A percentile compares a stretch with the other conserved stretches of the same genome.
Evolutionary conservation across 2,797 vertebrate species (phyloP).

Genomic region (Cuculus canorus): DNA sequence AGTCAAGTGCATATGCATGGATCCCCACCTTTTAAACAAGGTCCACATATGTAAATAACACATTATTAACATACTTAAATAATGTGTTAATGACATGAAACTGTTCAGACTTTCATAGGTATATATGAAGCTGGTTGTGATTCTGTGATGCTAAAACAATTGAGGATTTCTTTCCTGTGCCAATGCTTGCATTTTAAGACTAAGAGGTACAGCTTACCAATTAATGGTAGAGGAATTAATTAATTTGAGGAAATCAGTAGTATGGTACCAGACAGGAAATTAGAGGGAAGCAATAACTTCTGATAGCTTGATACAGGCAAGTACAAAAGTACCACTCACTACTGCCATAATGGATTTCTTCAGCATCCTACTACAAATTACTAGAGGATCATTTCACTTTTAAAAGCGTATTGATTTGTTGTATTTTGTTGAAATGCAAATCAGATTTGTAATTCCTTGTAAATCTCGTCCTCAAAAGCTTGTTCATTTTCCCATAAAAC

Average conservation of each 20-base stretch:
- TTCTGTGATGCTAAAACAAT: not conserved
- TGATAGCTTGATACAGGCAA: not conserved
- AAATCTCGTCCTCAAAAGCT: not conserved
- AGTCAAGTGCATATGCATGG: not conserved
- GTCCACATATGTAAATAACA: not conserved
- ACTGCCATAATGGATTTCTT: not conserved
- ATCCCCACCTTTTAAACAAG: not conserved
- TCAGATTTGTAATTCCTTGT: not conserved
- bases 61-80: not conserved
- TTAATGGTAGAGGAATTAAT: not conserved
- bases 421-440: slow-evolving; percentile 26
- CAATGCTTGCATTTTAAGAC: not conserved
- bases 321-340: not conserved
- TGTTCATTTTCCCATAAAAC: not conserved
- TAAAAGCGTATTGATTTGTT: slow-evolving; percentile 30
- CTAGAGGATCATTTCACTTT: not conserved
- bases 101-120: not conserved
- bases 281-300: not conserved
- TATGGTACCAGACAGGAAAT: not conserved
- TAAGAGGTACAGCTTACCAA: not conserved
- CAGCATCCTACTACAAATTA: not conserved
- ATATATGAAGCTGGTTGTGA: not conserved
- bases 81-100: not conserved
- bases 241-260: not conserved
- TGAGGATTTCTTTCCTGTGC: not conserved